phyloP scores from a whole-genome alignment of 2,888 invertebrate genomes.

The Clistopyga incitator region DNA sequence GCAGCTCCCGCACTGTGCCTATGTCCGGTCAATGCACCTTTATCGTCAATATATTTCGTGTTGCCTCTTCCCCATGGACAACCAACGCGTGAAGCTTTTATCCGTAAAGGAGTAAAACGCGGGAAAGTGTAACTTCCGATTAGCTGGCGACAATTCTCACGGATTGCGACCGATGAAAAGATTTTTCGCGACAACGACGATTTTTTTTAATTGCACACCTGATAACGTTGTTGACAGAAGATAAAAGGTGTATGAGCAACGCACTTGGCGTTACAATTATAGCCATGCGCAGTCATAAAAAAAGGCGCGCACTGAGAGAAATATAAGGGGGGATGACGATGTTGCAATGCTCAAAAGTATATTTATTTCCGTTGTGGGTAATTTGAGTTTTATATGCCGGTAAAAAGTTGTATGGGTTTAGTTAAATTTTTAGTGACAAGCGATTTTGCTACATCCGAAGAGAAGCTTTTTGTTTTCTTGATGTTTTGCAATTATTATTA shows the following conservation, averaged over 20 bases:
- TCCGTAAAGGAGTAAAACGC: constrained; percentile 27
- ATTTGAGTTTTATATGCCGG: too few species aligned
- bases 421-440: too few species aligned
- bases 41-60: constrained; percentile 54
- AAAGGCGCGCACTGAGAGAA: not conserved
- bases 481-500: too few species aligned
- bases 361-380: too few species aligned
- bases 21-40: constrained; percentile 76
- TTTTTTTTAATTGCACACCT: not conserved
- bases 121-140: constrained; percentile 13
- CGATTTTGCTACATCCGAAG: too few species aligned
- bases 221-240: constrained; percentile 20
- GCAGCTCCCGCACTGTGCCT: constrained; percentile 67
- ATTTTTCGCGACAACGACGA: not conserved
- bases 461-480: too few species aligned
- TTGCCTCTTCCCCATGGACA: constrained; percentile 57
- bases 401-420: too few species aligned
- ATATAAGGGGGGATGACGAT: not conserved
- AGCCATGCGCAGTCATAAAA: not conserved
- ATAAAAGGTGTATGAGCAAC: not conserved
- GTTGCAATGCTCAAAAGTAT: too few species aligned
- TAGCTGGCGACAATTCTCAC: not conserved
- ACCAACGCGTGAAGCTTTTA: not conserved
- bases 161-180: not conserved
- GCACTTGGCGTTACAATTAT: constrained; percentile 14